Evolutionary conservation across 2,113 vertebrate genomes (phyloP).

Genomic region (Lasiurus cinereus): DNA sequence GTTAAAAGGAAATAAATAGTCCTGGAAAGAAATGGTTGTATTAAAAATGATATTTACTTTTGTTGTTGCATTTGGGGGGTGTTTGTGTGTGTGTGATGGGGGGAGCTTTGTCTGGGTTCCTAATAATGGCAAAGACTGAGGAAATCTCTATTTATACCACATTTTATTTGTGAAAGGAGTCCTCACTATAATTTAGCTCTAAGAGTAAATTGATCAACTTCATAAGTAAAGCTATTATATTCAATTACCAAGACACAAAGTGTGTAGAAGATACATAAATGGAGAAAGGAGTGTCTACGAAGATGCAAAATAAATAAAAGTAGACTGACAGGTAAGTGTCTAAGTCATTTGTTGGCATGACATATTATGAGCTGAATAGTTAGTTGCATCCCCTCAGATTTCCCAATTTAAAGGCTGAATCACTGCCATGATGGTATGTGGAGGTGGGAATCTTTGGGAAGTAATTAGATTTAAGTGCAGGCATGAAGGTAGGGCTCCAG

Average conservation of each 20-base stretch:
- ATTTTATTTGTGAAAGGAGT: background rate
- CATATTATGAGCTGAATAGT: background rate
- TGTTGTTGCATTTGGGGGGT: background rate
- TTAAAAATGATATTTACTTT: constrained; percentile 34
- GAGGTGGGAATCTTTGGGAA: background rate
- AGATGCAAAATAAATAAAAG: background rate
- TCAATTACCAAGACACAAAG: background rate
- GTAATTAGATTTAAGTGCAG: background rate
- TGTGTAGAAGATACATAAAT: background rate
- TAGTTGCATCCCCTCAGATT: background rate
- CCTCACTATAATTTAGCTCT: background rate
- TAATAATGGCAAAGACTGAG: background rate
- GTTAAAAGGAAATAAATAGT: background rate
- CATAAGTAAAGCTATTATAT: background rate
- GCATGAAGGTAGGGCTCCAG: accelerated
- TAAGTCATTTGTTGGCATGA: background rate
- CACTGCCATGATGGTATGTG: background rate
- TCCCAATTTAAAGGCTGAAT: background rate
- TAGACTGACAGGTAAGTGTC: background rate
- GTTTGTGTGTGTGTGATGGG: background rate
- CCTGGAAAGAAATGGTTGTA: background rate
- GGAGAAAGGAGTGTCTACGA: background rate
- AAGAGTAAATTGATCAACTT: background rate
- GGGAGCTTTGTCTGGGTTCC: background rate
- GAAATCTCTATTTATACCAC: background rate